These are phyloP conservation scores for Amitus sp. DNA, from an alignment of 2,888 invertebrate genomes.

Conservation along the genomic window DNA sequence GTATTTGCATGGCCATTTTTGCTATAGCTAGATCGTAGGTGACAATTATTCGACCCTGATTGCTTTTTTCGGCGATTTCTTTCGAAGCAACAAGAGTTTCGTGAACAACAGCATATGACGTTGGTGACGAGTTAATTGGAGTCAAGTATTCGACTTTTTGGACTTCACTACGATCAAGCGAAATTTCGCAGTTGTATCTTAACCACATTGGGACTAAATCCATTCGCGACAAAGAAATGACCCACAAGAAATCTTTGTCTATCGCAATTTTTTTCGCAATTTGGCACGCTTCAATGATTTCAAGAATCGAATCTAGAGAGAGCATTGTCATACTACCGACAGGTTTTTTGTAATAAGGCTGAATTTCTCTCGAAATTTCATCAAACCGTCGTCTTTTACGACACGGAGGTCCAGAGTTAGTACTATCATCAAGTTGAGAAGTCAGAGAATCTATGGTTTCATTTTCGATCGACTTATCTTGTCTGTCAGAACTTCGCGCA, in stretches of 20 bases:
- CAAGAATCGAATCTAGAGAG: neutral
- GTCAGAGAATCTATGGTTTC: no score
- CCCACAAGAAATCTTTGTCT: neutral
- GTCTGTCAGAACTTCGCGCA: neutral
- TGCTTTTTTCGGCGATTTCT: constrained; percentile 35
- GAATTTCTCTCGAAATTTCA: neutral
- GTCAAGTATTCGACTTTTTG: constrained; percentile 50
- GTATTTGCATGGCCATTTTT: constrained; percentile 45
- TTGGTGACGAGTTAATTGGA: constrained; percentile 51
- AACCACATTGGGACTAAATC: constrained; percentile 49
- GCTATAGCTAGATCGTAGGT: constrained; percentile 47
- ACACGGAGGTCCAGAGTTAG: neutral
- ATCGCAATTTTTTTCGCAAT: neutral
- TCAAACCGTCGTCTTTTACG: constrained; percentile 6
- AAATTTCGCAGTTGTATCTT: constrained; percentile 49
- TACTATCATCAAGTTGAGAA: no score
- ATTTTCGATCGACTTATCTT: no score
- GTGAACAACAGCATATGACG: constrained; percentile 37
- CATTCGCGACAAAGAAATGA: neutral
- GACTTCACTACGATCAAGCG: constrained; percentile 33
- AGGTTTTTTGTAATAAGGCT: neutral
- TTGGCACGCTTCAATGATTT: neutral
- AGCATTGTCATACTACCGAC: no score
- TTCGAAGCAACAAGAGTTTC: constrained; percentile 38
- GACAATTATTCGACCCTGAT: constrained; percentile 32